Conservation (phyloP, 2,888 invertebrate genomes). For the Eledone cirrhosa region DNA sequence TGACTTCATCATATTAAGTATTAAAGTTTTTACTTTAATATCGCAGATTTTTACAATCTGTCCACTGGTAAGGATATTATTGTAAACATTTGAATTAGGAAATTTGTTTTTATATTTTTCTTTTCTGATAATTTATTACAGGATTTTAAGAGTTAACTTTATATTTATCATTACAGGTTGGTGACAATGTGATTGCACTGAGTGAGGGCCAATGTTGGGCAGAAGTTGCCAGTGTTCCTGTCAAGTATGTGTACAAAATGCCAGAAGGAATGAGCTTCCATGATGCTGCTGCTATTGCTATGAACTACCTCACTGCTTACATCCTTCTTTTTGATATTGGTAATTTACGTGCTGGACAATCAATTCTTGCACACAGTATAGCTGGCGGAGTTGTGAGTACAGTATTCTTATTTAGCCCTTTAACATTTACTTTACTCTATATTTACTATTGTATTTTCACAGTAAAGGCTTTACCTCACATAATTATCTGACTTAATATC, state of each 20-base stretch:
- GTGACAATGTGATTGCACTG: constrained; percentile 78
- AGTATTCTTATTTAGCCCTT: background rate
- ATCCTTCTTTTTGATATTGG: constrained; percentile 86
- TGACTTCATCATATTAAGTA: no score
- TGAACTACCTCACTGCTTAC: constrained; percentile 87
- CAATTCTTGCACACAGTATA: constrained; percentile 83
- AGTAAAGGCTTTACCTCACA: no score
- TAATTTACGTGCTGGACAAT: constrained; percentile 80
- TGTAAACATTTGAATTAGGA: no score
- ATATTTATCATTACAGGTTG: constrained; percentile 53
- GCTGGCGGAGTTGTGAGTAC: constrained; percentile 84
- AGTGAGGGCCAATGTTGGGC: constrained; percentile 89
- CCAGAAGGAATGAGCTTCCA: constrained; percentile 78
- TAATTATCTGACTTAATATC: no score
- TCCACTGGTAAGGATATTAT: no score
- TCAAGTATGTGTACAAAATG: constrained; percentile 78
- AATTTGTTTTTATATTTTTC: no score
- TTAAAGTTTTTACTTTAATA: no score
- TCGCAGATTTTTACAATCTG: no score
- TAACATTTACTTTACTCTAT: no score
- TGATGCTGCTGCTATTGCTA: constrained; percentile 84
- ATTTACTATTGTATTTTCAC: no score
- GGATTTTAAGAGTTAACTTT: no score
- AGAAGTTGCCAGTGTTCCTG: constrained; percentile 81
- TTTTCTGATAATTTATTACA: no score